Conservation (phyloP, 1,140 invertebrate species). For the Berghia stephanieae region DNA sequence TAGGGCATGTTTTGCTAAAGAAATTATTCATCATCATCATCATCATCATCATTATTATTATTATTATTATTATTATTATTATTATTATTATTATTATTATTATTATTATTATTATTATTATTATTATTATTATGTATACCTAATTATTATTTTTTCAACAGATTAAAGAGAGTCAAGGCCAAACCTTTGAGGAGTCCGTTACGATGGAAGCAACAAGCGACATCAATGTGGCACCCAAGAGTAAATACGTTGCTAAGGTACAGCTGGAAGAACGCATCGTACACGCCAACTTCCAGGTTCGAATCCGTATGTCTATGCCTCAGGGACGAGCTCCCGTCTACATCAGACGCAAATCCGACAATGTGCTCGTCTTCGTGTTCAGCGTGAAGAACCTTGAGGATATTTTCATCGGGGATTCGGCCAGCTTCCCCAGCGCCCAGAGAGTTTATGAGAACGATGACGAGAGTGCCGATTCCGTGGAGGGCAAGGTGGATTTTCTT, state of each 20-base stretch:
- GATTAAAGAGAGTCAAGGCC: constrained; percentile 32
- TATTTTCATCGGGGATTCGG: background rate
- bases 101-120: too few relatives aligned
- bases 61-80: too few relatives aligned
- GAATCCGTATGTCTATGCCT: constrained; percentile 19
- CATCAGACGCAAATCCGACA: constrained; percentile 25
- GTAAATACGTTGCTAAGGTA: constrained; percentile 10
- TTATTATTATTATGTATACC: too few relatives aligned
- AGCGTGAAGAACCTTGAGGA: constrained; percentile 11
- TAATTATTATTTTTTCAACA: background rate
- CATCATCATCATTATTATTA: too few relatives aligned
- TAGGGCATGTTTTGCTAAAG: background rate
- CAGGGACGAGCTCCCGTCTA: constrained; percentile 24
- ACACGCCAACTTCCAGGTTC: background rate
- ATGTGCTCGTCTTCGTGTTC: constrained; percentile 11
- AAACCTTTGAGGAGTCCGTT: constrained; percentile 38
- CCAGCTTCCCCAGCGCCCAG: too few relatives aligned
- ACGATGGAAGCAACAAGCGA: constrained; percentile 38
- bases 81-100: too few relatives aligned
- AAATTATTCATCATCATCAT: background rate
- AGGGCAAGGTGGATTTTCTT: background rate
- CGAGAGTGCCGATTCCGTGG: background rate
- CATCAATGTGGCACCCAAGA: constrained; percentile 28
- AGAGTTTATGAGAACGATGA: background rate
- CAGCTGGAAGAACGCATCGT: constrained; percentile 13